A percentile compares a stretch with the other conserved stretches of the same genome.
These are phyloP conservation scores for Rhinoderma darwinii DNA, from an alignment of 2,113 vertebrate species.

Conservation along the genomic window DNA sequence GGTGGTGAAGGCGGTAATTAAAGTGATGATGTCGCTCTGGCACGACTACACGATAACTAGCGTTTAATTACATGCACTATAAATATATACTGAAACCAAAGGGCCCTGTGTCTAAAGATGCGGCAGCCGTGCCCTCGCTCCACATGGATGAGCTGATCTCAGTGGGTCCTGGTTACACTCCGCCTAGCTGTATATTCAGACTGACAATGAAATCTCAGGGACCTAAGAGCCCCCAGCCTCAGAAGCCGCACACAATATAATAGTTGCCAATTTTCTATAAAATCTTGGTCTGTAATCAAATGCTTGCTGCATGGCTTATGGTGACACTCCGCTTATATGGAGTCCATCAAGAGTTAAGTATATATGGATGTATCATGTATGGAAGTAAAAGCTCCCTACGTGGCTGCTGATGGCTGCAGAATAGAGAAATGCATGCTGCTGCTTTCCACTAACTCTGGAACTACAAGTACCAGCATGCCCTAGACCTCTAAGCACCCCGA, in stretches of 20 bases:
- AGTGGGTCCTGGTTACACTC: background rate
- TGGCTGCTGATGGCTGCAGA: no score
- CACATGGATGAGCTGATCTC: background rate
- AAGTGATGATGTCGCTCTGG: constrained; percentile 40
- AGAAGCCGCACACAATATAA: background rate
- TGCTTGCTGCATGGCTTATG: background rate
- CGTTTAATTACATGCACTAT: constrained; percentile 47
- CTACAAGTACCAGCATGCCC: constrained; percentile 18
- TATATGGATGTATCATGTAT: no score
- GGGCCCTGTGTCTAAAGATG: background rate
- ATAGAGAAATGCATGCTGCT: no score
- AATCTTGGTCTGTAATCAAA: background rate
- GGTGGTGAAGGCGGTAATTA: constrained; percentile 37
- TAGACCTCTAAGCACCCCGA: background rate
- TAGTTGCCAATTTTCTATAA: background rate
- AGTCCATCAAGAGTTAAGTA: background rate
- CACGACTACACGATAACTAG: constrained; percentile 3
- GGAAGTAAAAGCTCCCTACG: no score
- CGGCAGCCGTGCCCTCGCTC: background rate
- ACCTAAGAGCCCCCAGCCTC: background rate
- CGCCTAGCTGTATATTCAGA: background rate
- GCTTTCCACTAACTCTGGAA: background rate
- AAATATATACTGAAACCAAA: constrained; percentile 31
- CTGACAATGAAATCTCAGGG: background rate
- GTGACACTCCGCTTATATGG: background rate